Base-by-base conservation (phyloP, 1,140 invertebrate species). In the Anthonomus grandis region DNA sequence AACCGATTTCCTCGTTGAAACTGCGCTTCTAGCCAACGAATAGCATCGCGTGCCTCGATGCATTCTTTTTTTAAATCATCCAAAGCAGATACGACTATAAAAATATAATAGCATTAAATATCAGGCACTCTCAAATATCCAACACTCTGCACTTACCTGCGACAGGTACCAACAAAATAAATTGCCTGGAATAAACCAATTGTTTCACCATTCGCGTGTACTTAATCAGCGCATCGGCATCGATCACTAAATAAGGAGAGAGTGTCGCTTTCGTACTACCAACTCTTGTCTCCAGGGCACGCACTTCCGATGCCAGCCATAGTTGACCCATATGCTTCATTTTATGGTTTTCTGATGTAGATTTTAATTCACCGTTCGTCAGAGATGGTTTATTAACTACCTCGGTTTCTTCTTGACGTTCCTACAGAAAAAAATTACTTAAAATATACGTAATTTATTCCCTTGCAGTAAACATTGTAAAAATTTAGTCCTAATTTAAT, bases 1-100 rank as follows among this genome's bases (percentile, higher is more conserved):
- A 87, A 93, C 47, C 91, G 78, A 58, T 91, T 91, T 8, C 93
- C 93, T 61, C 84, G 84, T 52, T 86, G 83, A 15, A 95, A 84
- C 74, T 95, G 90, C 18, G 79, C 74, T 73, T 95, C 93, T 42
- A 97, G 74, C 92, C 93, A 95, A 59, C 93, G 86, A 45, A 93
- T 95, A 2, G 89, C 90, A 70, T 94, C 90, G 42, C 93, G 79
- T 0, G 91, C 92, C 60, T 84, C 81, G 49, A 81, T 80, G 60
- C 80, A 86, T 68, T 82, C 85, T 60, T 83, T 86, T 75, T 96
- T 95, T 45, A 92, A 71, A 51, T 90, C 85, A 70, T 95, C 92
- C 66, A 95, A 75, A 39, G 86, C 86, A 62, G 89, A 90, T 47
- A 95, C 82, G 36, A 95, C 92, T 95, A 71, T 25, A 80, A 79